Conservation (phyloP, 2,113 vertebrate genomes). For the Cyphomyrus discorhynchus region DNA sequence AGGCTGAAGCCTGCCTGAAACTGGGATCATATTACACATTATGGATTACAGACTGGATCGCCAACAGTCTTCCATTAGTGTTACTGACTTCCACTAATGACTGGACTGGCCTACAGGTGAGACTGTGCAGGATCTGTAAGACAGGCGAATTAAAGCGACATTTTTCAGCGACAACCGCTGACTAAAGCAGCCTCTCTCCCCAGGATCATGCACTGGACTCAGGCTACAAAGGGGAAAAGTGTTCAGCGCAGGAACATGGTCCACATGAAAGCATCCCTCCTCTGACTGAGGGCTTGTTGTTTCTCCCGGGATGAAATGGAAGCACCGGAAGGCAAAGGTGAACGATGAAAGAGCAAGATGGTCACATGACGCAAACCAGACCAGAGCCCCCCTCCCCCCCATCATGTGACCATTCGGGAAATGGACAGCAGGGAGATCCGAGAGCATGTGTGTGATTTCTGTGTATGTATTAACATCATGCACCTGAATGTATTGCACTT, state of each 20-base stretch:
- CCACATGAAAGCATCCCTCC: not conserved
- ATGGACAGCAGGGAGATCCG: not conserved
- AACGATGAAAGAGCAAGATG: slow-evolving; percentile 26
- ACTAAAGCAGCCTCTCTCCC: not conserved
- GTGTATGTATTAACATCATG: not conserved
- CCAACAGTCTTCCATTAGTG: slow-evolving; percentile 29
- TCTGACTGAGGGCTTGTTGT: not conserved
- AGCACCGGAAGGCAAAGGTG: slow-evolving; percentile 17
- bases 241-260: not conserved
- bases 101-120: slow-evolving; percentile 28
- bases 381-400: not conserved
- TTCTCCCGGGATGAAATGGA: not conserved
- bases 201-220: not conserved
- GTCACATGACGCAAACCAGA: slow-evolving; percentile 1
- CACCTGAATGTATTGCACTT: not conserved
- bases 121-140: slow-evolving; percentile 20
- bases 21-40: slow-evolving; percentile 44
- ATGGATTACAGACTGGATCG: slow-evolving; percentile 43
- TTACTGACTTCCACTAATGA: slow-evolving; percentile 38
- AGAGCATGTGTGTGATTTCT: not conserved
- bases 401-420: not conserved
- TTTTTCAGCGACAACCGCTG: slow-evolving; percentile 16
- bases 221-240: not conserved
- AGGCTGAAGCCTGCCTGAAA: slow-evolving; percentile 37
- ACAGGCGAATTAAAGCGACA: slow-evolving; percentile 18